Evolutionary conservation across 2,113 vertebrate species (phyloP), one percentile per base, ranked within the genome.

Genomic region (Setophaga coronata): DNA sequence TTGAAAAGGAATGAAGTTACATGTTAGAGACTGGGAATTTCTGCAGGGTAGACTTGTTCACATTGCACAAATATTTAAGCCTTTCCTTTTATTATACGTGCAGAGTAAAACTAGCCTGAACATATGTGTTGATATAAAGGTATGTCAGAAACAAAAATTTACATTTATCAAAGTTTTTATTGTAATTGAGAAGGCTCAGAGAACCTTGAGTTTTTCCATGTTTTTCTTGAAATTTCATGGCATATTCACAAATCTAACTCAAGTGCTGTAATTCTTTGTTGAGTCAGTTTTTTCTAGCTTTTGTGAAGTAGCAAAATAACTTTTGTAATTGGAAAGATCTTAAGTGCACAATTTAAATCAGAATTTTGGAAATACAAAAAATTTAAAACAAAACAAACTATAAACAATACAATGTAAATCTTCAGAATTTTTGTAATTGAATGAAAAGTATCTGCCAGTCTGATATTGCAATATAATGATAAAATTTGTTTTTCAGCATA

Each of bases 141-240:
- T 72, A 70, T 45, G 54, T 73, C 47, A 91, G 43, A 95, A 93
- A 84, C 29, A 78, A 38, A 94, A 95, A 77, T 57, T 76, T 88
- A 62, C 56, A 82, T 31, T 91, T 94, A 56, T 43, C 28, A 89
- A 73, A 45, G 8, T 64, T 92, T 96, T 96, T 61, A 7, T 56
- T 86, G 71, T 82, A 87, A 54, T 26, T 79, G 53, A 65, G 23
- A 69, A 18, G 3, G 25, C 24, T 34, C 36, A 65, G 51, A 80
- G 50, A 93, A 93, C 61, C 28, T 64, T 79, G 24, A 47, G 3
- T 5, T 61, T 91, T 80, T 38, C 54, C 21, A 70, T 60, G 54
- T 29, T 92, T 93, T 97, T 91, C 40, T 86, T 95, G 74, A 95
- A 53, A 89, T 94, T 91, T 97, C 89, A 94, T 76, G 34, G 66